Conservation (phyloP, 2,113 vertebrate genomes). For the Martes martes region DNA sequence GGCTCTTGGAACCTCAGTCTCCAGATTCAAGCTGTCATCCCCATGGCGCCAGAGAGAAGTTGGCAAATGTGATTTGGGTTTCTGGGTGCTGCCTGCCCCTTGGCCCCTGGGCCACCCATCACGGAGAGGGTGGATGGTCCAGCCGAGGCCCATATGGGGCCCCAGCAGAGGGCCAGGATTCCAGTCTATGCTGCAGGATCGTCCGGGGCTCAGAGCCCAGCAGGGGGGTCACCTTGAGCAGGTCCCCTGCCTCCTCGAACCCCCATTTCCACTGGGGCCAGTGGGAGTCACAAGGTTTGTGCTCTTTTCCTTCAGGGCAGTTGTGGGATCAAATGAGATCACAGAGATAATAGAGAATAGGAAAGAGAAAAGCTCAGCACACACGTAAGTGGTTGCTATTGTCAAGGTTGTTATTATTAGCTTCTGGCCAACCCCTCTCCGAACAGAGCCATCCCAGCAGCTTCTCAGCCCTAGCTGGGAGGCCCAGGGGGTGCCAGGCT, state of each 20-base stretch:
- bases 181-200: fast-evolving
- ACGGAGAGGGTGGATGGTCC: neutral
- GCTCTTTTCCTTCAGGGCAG: neutral
- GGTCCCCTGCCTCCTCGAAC: neutral
- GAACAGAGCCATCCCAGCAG: neutral
- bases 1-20: neutral
- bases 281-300: neutral
- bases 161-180: neutral
- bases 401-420: constrained; percentile 16
- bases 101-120: neutral
- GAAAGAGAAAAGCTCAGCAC: neutral
- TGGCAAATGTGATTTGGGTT: neutral
- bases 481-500: neutral
- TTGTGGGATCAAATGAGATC: constrained; percentile 24
- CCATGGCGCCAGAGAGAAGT: neutral
- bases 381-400: neutral
- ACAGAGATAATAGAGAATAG: neutral
- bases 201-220: neutral
- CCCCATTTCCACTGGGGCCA: neutral
- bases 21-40: neutral
- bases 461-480: neutral
- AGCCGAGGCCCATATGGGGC: neutral
- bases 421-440: neutral
- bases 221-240: neutral
- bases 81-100: neutral